Conservation (phyloP, 2,113 vertebrate genomes). For the Perca fluviatilis region DNA sequence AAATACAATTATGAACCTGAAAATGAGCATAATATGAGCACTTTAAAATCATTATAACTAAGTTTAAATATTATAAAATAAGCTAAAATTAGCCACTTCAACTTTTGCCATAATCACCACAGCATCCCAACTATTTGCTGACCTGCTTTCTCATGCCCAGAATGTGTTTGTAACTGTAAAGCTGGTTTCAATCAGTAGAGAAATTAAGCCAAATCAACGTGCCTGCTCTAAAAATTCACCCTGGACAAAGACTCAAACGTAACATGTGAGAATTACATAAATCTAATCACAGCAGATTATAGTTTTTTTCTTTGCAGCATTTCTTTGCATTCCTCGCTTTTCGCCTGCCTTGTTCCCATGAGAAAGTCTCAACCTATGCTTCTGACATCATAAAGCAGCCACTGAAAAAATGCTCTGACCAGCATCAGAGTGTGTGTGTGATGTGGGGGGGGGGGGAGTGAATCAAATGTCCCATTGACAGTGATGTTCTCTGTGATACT, state of each 20-base stretch:
- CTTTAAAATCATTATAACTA: not conserved
- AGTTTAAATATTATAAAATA: not conserved
- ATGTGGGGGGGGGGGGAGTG: too few relatives aligned
- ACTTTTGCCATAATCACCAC: not conserved
- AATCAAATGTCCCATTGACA: slow-evolving; percentile 32
- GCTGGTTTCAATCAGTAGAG: slow-evolving; percentile 38
- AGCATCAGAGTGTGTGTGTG: slow-evolving; percentile 6
- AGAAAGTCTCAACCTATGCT: slow-evolving; percentile 68
- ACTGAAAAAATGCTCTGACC: slow-evolving; percentile 35
- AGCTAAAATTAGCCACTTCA: not conserved
- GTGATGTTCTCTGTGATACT: slow-evolving; percentile 33
- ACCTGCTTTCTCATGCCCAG: slow-evolving; percentile 16
- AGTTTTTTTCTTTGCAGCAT: slow-evolving; percentile 34
- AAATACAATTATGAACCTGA: too few relatives aligned
- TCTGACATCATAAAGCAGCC: slow-evolving; percentile 39
- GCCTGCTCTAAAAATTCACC: slow-evolving; percentile 16
- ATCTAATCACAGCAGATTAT: slow-evolving; percentile 67
- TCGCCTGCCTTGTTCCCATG: slow-evolving; percentile 64
- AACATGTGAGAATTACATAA: slow-evolving; percentile 68
- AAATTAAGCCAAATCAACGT: slow-evolving; percentile 40
- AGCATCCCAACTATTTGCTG: not conserved
- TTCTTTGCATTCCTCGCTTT: slow-evolving; percentile 63
- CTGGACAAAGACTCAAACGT: not conserved
- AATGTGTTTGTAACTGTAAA: slow-evolving; percentile 28
- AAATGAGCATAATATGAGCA: too few relatives aligned